These are phyloP conservation scores for Lathronympha strigana DNA, from an alignment of 2,888 invertebrate genomes.

Conservation along the genomic window DNA sequence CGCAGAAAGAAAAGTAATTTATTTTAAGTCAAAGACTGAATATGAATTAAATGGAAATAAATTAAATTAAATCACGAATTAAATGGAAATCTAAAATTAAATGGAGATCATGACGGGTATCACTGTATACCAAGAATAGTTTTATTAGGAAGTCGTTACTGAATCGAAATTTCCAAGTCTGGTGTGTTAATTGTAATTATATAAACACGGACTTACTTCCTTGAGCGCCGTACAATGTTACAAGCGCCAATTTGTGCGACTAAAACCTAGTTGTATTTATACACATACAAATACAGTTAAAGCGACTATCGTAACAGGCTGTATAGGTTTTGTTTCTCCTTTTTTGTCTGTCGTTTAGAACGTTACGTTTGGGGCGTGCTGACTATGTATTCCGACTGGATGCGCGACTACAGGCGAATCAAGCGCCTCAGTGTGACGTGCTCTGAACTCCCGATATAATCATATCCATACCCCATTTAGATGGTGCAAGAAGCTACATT, in stretches of 20 bases:
- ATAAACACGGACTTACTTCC: conserved; percentile 54
- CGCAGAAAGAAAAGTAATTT: too few species aligned
- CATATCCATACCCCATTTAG: too few species aligned
- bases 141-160: conserved; percentile 58
- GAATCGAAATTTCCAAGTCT: conserved; percentile 56
- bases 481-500: too few species aligned
- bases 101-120: conserved; percentile 13
- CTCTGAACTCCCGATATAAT: too few species aligned
- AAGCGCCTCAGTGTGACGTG: background rate
- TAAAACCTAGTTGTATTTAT: background rate
- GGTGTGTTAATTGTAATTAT: conserved; percentile 69
- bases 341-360: conserved; percentile 24
- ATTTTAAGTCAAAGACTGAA: too few species aligned
- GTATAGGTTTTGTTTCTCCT: background rate
- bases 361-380: conserved; percentile 6
- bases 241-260: conserved; percentile 4
- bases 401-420: background rate
- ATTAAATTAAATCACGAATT: too few species aligned
- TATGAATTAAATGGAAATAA: too few species aligned
- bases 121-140: conserved; percentile 41
- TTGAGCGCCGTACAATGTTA: conserved; percentile 41
- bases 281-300: background rate
- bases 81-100: too few species aligned
- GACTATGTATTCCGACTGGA: background rate
- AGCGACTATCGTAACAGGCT: background rate